Conservation (phyloP, 2,797 vertebrate species). For the Manis pentadactyla region DNA sequence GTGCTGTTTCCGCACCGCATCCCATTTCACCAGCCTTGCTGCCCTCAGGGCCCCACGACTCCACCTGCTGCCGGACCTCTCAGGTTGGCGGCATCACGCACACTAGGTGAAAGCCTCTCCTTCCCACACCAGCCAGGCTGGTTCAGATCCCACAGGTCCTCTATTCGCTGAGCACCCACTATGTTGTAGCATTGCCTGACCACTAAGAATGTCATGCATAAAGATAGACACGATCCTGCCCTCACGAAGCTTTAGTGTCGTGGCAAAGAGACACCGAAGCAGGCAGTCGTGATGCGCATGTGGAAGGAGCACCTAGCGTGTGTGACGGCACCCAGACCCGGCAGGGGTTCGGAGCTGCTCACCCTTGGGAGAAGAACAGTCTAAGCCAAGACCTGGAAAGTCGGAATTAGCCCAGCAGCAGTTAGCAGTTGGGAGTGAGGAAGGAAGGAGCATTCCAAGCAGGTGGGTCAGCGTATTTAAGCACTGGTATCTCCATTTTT, state of each 20-base stretch:
- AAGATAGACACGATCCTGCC: neutral
- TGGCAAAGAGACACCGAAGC: neutral
- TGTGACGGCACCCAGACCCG: neutral
- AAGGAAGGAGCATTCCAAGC: neutral
- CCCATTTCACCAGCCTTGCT: neutral
- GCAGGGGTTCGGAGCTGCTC: neutral
- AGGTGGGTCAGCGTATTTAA: neutral
- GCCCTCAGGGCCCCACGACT: neutral
- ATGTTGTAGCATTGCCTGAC: neutral
- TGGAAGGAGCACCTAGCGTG: too few relatives aligned
- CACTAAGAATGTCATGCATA: neutral
- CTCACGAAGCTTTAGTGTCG: neutral
- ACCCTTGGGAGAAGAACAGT: neutral
- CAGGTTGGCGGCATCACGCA: too few relatives aligned
- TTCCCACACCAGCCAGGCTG: neutral
- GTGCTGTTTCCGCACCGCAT: neutral
- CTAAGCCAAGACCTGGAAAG: neutral
- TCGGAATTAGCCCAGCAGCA: neutral
- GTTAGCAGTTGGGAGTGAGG: neutral
- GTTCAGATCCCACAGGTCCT: neutral
- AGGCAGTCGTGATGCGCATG: neutral
- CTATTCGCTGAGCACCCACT: neutral
- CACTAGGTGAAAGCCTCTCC: neutral
- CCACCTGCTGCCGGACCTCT: neutral
- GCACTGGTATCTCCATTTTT: neutral